phyloP scores from a whole-genome alignment of 2,888 invertebrate genomes.

The Nemoura dubitans region DNA sequence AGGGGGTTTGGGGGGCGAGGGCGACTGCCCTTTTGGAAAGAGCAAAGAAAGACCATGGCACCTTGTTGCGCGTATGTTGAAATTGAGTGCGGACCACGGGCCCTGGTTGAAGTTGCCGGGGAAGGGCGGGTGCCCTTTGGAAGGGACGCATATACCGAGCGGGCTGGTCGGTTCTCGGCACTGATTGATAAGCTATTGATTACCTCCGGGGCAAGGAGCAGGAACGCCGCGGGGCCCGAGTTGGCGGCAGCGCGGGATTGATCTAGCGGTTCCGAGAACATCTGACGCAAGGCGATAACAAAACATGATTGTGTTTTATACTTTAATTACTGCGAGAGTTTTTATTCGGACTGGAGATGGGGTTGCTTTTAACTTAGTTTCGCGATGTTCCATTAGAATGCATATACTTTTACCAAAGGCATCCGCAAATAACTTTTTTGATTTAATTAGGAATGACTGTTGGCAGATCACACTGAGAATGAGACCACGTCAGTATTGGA shows the following conservation, averaged over 20 bases:
- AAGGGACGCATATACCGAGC: no score
- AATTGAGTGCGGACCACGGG: not conserved
- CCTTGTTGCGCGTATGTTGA: not conserved
- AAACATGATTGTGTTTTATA: not conserved
- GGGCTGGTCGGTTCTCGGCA: not conserved
- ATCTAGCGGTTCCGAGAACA: not conserved
- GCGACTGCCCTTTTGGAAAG: no score
- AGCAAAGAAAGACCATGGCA: not conserved
- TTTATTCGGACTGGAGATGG: no score
- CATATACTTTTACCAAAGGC: no score
- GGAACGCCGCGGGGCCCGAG: not conserved
- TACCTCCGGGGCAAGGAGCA: not conserved
- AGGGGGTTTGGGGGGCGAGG: no score
- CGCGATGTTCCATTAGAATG: no score
- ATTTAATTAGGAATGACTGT: no score
- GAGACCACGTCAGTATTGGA: no score
- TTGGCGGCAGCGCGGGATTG: not conserved
- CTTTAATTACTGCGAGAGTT: not conserved
- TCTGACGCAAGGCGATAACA: not conserved
- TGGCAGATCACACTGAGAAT: no score
- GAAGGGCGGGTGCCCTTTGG: no score
- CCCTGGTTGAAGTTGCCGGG: not conserved
- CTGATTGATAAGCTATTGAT: constrained; percentile 12
- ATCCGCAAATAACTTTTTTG: no score
- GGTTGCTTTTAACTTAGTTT: no score